Base-by-base conservation (phyloP, 2,888 invertebrate species). In the Heteromyza rotundicornis region DNA sequence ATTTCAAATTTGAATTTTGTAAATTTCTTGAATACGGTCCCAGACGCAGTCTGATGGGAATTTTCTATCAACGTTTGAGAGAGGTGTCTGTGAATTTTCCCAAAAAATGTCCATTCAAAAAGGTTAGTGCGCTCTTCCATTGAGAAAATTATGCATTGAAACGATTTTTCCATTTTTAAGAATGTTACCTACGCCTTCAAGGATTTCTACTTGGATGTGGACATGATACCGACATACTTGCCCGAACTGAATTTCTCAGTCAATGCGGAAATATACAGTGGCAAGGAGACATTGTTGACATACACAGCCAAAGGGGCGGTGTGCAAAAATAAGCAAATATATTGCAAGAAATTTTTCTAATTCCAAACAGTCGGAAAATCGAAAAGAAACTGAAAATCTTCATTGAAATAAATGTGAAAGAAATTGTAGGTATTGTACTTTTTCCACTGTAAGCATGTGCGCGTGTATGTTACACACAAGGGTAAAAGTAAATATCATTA, bases 51-150 rank as follows among this genome's bases (percentile, higher is more conserved):
- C n/a, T 40, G 1, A 1, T 55, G 23, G 20, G 40, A 14, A 2
- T 12, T 2, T n/a, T 40, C n/a, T 19, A 40, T 8, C 16, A 36
- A 7, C 17, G 3, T 1, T 22, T 55, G 12, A 16, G 17, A 23
- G 40, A 55, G 10, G 44, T n/a, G 2, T 22, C 44, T 5, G n/a
- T n/a, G 7, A 55, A 55, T 20, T 35, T 53, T 35, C 53, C 53
- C 1, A 35, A 53, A 8, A 55, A 40, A 22, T 55, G 55, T 55
- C 55, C 49, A 20, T 49, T 57, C 49, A 16, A 24, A 44, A 47
- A 16, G 56, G 47, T 19, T 10, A 54, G 54, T 52, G 12, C 16
- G 2, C 27, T 10, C 5, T 16, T 24, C 14, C n/a, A 44, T 47
- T 24, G 5, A 27, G 27, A 27, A 27, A 27, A 7, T 27, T n/a